A percentile compares a stretch with the other conserved stretches of the same genome.
phyloP scores from a whole-genome alignment of 37 sponge, comb jelly and placozoan species.

The Ephydatia muelleri region DNA sequence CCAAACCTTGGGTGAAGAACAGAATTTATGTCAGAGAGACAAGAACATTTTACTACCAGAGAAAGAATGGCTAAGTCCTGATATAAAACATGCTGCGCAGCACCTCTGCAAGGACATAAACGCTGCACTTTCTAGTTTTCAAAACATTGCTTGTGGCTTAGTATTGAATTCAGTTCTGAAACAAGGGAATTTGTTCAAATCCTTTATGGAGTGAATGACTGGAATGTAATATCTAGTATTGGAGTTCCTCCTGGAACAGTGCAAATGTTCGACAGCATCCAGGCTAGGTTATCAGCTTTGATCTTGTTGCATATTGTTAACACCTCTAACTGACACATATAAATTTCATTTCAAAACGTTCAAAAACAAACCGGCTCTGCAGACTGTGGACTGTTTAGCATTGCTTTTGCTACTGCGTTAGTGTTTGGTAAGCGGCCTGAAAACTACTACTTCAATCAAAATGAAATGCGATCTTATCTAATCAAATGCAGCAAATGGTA shows the following conservation, averaged over 20 bases:
- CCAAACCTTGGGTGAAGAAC: conserved; percentile 4
- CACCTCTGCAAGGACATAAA: neutral
- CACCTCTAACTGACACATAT: neutral
- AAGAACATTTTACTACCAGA: neutral
- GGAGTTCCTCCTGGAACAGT: conserved; percentile 16
- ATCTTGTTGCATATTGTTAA: neutral
- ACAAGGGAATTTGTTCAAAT: conserved; percentile 37
- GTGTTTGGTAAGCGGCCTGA: conserved; percentile 16
- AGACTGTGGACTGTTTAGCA: conserved; percentile 45
- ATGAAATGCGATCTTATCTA: conserved; percentile 11
- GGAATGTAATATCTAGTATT: conserved; percentile 36
- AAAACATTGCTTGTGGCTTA: conserved; percentile 5
- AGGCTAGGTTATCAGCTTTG: neutral
- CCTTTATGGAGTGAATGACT: conserved; percentile 27
- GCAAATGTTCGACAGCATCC: conserved; percentile 28
- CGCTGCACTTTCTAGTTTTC: conserved; percentile 16
- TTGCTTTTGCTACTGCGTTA: conserved; percentile 20
- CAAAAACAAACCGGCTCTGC: conserved; percentile 18
- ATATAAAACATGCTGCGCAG: conserved; percentile 15
- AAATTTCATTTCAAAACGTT: conserved; percentile 17
- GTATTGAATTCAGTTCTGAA: neutral
- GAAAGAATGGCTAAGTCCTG: conserved; percentile 9
- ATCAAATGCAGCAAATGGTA: conserved; percentile 5
- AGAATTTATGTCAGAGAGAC: neutral
- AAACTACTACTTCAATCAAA: conserved; percentile 20